Evolutionary conservation across 2,888 invertebrate genomes (phyloP), one percentile per base, ranked within the genome.

Genomic region (Thumatha senex): DNA sequence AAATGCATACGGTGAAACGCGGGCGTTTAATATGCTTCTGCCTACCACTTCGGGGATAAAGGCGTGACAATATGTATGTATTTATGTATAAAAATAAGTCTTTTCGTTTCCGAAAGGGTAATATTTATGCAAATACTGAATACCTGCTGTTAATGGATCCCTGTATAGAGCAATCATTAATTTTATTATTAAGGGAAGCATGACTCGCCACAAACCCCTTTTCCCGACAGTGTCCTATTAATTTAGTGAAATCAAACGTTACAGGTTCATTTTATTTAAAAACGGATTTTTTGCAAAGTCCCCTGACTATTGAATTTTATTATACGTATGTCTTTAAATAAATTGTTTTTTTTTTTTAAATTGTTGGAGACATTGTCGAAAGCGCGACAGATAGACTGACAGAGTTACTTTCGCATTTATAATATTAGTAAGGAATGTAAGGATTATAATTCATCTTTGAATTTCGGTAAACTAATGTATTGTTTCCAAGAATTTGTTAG

Each of bases 151-250:
- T 84, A 82, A 82, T 83, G 81, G 82, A 81, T 76, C 65, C 68
- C 72, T 72, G 69, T 76, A 74, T 73, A 76, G 72, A 62, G 58
- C 67, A 68, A 75, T 74, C 83, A 85, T 84, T 80, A 82, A 84
- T 83, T 80, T 82, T 79, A 80, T 80, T 84, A 82, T 82, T 80
- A 71, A 68, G 70, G 74, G 66, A 72, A 80, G 70, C 74, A 76
- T 86, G 85, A 86, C 76, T 66, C 53, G 53, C 79, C 84, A 56
- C 51, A 66, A 76, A 81, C 73, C 72, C 71, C 76, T 72, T 79
- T 4, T 78, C 73, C 76, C 70, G 58, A 64, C 67, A 70, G 65
- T 69, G 69, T 72, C 64, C 66, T 73, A 68, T 72, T 73, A 73
- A 68, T 63, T 61, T 77, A 76, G 76, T 82, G 73, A 80, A 83